Evolutionary conservation across 1,140 invertebrate genomes (phyloP), one percentile per base, ranked within the genome.

Genomic region (Calycopis cecrops): DNA sequence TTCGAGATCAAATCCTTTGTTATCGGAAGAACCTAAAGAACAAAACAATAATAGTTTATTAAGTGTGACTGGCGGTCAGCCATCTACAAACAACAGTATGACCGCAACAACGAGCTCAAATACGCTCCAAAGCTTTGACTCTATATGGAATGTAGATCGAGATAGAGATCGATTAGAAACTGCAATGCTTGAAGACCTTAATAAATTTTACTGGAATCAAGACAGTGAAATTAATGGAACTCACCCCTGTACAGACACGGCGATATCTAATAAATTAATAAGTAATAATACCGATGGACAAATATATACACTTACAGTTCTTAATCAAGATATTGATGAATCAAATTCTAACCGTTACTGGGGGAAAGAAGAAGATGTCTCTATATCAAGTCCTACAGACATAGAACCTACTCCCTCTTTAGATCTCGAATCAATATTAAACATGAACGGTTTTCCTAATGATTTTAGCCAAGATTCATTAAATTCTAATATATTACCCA

Each of bases 201-300:
- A 94, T 75, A 93, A 94, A 67, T 94, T 92, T 77, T 94, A 93
- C 66, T 95, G 94, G 94, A 91, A 88, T 53, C 90, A 90, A 76
- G 90, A 91, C 47, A 87, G 85, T 48, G 89, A 90, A 54, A 87
- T 89, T n/a, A 88, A 84, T 61, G 76, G 88, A 38, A 75, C 85
- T 28, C 88, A 87, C 67, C 76, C 85, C 21, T 88, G 81, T 65
- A 68, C 79, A 51, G 81, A 87, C 38, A 81, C 74, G 57, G 85
- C 73, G 55, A 89, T 80, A 67, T 88, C 81, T 35, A 89, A 85
- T 62, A 89, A 87, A 71, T 73, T 84, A 49, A 88, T 87, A 60
- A 75, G 72, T 48, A 89, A 80, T 67, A 89, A 82, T 68, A 88
- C 87, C 4, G 87, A 92, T 66, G 91, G 91, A 47, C 91, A 91